Base-by-base conservation (phyloP, 2,888 invertebrate genomes). In the Spicauda simplicius region DNA sequence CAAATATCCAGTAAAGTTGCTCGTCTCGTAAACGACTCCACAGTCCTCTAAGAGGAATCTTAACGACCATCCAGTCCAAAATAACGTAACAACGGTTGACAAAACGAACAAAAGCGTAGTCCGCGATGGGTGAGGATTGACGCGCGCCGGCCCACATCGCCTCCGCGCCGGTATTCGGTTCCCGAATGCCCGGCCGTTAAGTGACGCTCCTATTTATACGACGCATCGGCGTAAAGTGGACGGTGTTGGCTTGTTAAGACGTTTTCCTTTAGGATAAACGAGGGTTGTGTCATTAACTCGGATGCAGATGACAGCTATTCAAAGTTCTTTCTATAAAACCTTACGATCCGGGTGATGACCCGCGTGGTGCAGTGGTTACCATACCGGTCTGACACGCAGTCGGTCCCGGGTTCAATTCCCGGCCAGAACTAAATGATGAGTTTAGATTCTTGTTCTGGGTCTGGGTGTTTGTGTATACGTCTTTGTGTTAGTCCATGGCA, bases 151-250 rank as follows among this genome's bases (percentile, higher is more conserved):
- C 82, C 87, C 84, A 88, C 87, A 86, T 88, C 85, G 83, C 80
- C 77, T 45, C 45, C 80, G 83, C 84, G 84, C 83, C 80, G 87
- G 90, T 81, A 90, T 90, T 88, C 88, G 85, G 87, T 87, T 87
- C 86, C 87, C 84, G 77, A 85, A 84, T 80, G 80, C 78, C 76
- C 77, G 76, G 70, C 79, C 79, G 87, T 78, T 86, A 89, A 88
- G 85, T 87, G 90, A 90, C 89, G 85, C 77, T 81, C 84, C 89
- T 90, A 91, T 90, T 88, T 87, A 87, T 90, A 90, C 69, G 73
- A 72, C 62, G 70, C 69, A 77, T 87, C 84, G 85, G 70, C 72
- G 64, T 77, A 74, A 74, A 65, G 63, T 77, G 84, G 48, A 55
- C 48, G 48, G 19, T 59, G 45, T 45, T n/a, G 41, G 41, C 41